Percentiles rank a stretch among this genome's conserved stretches.
These are phyloP conservation scores for Crotalus horridus DNA, from an alignment of 2,113 vertebrate genomes.

Conservation along the genomic window DNA sequence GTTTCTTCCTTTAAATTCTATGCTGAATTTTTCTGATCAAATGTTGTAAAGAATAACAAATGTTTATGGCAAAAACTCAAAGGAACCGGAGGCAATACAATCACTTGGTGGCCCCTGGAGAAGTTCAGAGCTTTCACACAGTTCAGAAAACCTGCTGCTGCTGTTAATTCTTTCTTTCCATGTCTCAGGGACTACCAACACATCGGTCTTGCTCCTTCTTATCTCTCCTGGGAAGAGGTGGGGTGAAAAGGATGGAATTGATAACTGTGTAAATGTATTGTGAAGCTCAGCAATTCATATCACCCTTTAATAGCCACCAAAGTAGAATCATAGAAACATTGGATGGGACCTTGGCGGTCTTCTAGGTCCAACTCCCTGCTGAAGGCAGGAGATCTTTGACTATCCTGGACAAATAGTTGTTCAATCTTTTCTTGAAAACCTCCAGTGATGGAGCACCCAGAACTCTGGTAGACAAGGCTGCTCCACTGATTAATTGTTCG, in stretches of 20 bases:
- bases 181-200: background rate
- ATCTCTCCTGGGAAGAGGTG: rapidly evolving
- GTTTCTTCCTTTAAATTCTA: background rate
- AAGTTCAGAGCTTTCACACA: rapidly evolving
- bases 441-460: too few relatives aligned
- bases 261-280: background rate
- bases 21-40: background rate
- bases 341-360: background rate
- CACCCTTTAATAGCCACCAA: conserved; percentile 15
- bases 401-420: too few relatives aligned
- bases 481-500: too few relatives aligned
- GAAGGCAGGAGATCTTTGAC: background rate
- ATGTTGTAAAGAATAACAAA: background rate
- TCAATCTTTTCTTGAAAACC: too few relatives aligned
- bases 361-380: background rate
- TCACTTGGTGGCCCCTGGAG: background rate
- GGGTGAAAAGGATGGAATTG: too few relatives aligned
- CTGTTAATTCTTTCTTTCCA: rapidly evolving
- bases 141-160: background rate
- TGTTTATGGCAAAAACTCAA: background rate
- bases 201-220: conserved; percentile 19
- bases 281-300: background rate
- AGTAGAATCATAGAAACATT: background rate
- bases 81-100: background rate
- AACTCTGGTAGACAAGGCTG: too few relatives aligned